Percentiles rank a stretch among this genome's conserved stretches.
Evolutionary conservation across 1,140 invertebrate genomes (phyloP).

Genomic region (Plectrocnemia conspersa): DNA sequence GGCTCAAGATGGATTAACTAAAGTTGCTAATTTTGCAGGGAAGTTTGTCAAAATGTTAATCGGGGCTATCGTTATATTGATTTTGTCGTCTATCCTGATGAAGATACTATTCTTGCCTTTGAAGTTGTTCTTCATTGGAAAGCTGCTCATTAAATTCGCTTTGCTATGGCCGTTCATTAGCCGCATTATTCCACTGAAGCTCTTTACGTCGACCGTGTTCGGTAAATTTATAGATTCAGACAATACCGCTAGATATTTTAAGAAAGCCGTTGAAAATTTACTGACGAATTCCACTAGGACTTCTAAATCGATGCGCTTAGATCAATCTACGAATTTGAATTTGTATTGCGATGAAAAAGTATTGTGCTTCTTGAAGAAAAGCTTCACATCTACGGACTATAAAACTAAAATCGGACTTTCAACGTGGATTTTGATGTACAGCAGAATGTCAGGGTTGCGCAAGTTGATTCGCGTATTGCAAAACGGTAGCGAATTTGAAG

Average conservation of each 20-base stretch:
- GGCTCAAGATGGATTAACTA: conserved; percentile 23
- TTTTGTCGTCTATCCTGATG: conserved; percentile 22
- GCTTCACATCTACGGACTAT: conserved; percentile 18
- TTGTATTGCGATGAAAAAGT: conserved; percentile 26
- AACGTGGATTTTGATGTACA: conserved; percentile 12
- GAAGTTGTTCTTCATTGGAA: conserved; percentile 24
- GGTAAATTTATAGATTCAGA: conserved; percentile 13
- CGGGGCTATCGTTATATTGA: conserved; percentile 22
- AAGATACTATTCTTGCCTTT: conserved; percentile 30
- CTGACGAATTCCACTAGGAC: conserved; percentile 11
- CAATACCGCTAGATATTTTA: conserved; percentile 4
- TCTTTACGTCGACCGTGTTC: conserved; percentile 1
- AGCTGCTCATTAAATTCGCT: conserved; percentile 25
- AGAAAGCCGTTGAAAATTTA: neutral
- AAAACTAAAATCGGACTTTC: conserved; percentile 17
- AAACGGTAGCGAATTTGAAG: conserved; percentile 20
- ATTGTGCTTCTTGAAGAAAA: conserved; percentile 22
- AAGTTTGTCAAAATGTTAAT: conserved; percentile 32
- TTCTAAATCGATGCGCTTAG: conserved; percentile 10
- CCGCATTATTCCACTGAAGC: neutral
- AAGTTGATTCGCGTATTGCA: conserved; percentile 20
- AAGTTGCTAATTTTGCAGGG: conserved; percentile 19
- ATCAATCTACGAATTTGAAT: neutral
- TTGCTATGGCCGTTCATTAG: conserved; percentile 28
- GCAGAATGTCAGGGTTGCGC: neutral